Percentiles rank a stretch among this genome's conserved stretches.
Conservation (phyloP, 2,888 invertebrate genomes). For the Blastobasis adustella region DNA sequence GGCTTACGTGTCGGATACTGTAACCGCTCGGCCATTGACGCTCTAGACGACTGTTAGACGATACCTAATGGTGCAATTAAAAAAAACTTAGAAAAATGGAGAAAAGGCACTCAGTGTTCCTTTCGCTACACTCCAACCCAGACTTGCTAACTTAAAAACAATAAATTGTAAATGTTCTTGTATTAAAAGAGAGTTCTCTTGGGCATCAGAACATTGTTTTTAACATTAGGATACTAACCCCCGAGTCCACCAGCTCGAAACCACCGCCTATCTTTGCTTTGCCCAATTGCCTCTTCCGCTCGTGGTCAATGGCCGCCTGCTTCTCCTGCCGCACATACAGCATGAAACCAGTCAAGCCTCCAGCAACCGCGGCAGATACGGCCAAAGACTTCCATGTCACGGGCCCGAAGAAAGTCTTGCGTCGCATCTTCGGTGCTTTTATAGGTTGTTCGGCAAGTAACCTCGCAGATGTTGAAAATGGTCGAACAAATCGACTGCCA, state of each 20-base stretch:
- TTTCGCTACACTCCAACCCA: too few species aligned
- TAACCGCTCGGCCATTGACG: too few species aligned
- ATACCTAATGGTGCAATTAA: too few species aligned
- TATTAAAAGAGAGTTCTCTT: too few species aligned
- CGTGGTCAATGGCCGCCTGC: slow-evolving; percentile 81
- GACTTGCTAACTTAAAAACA: too few species aligned
- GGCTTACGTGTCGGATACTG: too few species aligned
- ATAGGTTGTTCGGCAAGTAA: slow-evolving; percentile 50
- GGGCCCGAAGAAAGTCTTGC: slow-evolving; percentile 62
- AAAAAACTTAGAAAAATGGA: too few species aligned
- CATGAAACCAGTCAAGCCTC: slow-evolving; percentile 81
- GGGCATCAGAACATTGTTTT: too few species aligned
- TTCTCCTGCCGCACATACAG: slow-evolving; percentile 87
- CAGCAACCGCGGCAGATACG: slow-evolving; percentile 79
- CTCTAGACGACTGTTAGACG: too few species aligned
- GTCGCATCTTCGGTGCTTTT: slow-evolving; percentile 26
- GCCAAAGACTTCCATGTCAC: slow-evolving; percentile 89
- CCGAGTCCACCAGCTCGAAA: slow-evolving; percentile 88
- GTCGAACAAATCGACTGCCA: slow-evolving; percentile 33
- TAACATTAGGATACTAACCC: slow-evolving; percentile 34
- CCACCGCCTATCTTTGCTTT: slow-evolving; percentile 95
- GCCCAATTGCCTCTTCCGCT: slow-evolving; percentile 87
- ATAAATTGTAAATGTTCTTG: too few species aligned
- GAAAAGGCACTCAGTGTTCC: too few species aligned
- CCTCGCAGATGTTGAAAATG: slow-evolving; percentile 43